A percentile compares a stretch with the other conserved stretches of the same genome.
phyloP scores from a whole-genome alignment of 2,113 vertebrate species.

The Platysteira castanea region DNA sequence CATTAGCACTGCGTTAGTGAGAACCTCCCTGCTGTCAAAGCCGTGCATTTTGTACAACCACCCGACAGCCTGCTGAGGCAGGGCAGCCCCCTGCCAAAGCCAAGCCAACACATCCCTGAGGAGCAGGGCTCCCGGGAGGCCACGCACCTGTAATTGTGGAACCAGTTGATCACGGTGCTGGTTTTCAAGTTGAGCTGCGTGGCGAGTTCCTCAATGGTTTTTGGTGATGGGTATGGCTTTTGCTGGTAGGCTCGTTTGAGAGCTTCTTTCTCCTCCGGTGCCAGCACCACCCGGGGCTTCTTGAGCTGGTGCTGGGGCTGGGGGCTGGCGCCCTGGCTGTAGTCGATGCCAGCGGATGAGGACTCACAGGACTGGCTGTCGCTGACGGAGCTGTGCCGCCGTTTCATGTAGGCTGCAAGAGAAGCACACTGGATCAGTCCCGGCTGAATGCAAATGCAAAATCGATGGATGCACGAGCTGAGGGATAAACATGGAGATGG shows the following conservation, averaged over 20 bases:
- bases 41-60: not conserved
- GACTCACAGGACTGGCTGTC: constrained; percentile 87
- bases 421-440: not conserved
- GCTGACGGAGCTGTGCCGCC: constrained; percentile 91
- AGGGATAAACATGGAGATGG: fast-evolving
- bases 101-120: not conserved
- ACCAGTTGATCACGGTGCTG: constrained; percentile 88
- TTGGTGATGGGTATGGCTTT: constrained; percentile 95
- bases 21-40: not conserved
- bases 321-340: constrained; percentile 88
- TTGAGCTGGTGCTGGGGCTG: constrained; percentile 91
- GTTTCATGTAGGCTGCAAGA: constrained; percentile 90
- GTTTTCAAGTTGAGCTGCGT: constrained; percentile 98
- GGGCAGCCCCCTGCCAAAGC: not conserved
- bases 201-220: constrained; percentile 98
- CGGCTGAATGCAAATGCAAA: not conserved
- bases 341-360: constrained; percentile 78
- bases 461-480: not conserved
- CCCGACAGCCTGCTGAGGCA: not conserved
- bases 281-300: constrained; percentile 92
- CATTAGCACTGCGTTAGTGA: not conserved
- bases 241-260: constrained; percentile 93
- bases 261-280: constrained; percentile 94
- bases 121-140: not conserved
- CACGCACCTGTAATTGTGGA: constrained; percentile 82